phyloP scores from a whole-genome alignment of 2,797 vertebrate species.

The Leptodactylus fallax region DNA sequence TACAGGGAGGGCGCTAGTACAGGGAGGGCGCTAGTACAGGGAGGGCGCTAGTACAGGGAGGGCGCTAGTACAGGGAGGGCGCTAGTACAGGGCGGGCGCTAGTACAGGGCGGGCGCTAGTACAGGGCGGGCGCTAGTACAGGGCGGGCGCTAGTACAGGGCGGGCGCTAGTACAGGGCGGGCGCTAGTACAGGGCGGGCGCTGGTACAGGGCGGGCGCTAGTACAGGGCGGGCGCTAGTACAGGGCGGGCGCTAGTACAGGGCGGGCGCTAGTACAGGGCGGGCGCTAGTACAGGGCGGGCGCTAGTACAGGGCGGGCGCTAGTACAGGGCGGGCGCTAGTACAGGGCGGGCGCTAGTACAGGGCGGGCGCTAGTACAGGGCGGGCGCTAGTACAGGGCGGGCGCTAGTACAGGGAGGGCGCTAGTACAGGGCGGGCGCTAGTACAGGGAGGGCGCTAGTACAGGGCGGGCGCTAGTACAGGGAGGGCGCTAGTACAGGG shows the following conservation, averaged over 20 bases:
- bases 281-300: background rate
- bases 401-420: no score
- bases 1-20: background rate
- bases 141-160: background rate
- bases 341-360: background rate
- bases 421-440: background rate
- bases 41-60: background rate
- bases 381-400: background rate
- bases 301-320: background rate
- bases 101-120: background rate
- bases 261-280: background rate
- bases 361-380: background rate
- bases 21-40: background rate
- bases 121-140: background rate
- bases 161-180: background rate
- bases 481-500: background rate
- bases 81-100: background rate
- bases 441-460: no score
- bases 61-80: no score
- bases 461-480: background rate
- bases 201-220: background rate
- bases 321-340: background rate
- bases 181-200: background rate
- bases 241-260: background rate
- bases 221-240: background rate